Evolutionary conservation across 1,140 invertebrate genomes (phyloP).

Genomic region (Drosophila setifemur): DNA sequence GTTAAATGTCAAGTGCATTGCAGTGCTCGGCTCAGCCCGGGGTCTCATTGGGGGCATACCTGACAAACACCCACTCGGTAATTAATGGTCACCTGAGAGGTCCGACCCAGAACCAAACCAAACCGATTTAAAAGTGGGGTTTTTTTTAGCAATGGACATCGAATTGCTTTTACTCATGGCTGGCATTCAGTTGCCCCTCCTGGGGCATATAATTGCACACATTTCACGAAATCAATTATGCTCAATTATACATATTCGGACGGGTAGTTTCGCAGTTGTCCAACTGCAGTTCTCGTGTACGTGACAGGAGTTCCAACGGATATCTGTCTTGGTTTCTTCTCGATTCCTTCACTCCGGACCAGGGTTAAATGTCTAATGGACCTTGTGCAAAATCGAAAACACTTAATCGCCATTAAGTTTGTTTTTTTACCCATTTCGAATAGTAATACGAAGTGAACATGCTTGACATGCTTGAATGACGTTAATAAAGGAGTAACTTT

Average conservation of each 20-base stretch:
- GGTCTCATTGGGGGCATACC: slow-evolving; percentile 1
- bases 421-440: not conserved
- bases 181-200: not conserved
- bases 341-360: not conserved
- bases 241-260: slow-evolving; percentile 57
- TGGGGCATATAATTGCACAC: slow-evolving; percentile 47
- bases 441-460: no score
- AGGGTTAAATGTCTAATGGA: not conserved
- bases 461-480: no score
- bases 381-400: slow-evolving; percentile 26
- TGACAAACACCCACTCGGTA: not conserved
- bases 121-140: slow-evolving; percentile 5
- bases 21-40: not conserved
- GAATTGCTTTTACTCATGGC: slow-evolving; percentile 48
- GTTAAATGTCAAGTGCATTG: slow-evolving; percentile 70
- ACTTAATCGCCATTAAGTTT: slow-evolving; percentile 39
- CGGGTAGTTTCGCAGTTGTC: slow-evolving; percentile 19
- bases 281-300: slow-evolving; percentile 28
- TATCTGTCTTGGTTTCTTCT: not conserved
- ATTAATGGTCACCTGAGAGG: slow-evolving; percentile 7
- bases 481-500: no score
- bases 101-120: not conserved
- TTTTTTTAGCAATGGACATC: slow-evolving; percentile 3
- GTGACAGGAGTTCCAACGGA: slow-evolving; percentile 36
- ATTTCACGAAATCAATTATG: slow-evolving; percentile 68